These are phyloP conservation scores for Pocillopora verrucosa DNA, from an alignment of 64 coral and sea anemone species.

Conservation along the genomic window DNA sequence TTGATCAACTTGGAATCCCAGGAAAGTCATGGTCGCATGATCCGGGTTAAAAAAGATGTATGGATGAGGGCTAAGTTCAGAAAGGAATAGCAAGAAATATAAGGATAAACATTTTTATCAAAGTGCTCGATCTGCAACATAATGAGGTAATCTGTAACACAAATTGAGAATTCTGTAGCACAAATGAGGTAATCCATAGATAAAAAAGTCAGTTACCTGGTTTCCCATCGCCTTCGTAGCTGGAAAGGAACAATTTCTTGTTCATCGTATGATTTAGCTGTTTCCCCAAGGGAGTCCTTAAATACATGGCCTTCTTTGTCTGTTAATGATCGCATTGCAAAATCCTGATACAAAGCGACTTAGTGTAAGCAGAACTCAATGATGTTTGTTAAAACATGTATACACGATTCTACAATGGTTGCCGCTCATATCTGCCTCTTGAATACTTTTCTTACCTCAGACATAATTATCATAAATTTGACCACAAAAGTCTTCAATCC, in stretches of 20 bases:
- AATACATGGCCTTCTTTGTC: not conserved
- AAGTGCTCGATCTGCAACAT: too few relatives aligned
- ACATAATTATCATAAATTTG: constrained; percentile 60
- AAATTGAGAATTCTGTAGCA: too few relatives aligned
- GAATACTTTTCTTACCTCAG: constrained; percentile 19
- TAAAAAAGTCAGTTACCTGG: constrained; percentile 6
- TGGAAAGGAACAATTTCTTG: constrained; percentile 69
- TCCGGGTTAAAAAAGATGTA: constrained; percentile 86
- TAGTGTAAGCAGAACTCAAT: not conserved
- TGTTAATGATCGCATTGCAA: constrained; percentile 66
- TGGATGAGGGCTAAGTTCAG: constrained; percentile 34
- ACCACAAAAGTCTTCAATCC: constrained; percentile 59
- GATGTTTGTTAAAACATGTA: not conserved
- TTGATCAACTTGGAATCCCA: constrained; percentile 67
- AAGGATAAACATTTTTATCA: not conserved
- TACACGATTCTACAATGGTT: too few relatives aligned
- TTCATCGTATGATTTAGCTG: constrained; percentile 2
- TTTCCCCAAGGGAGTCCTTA: not conserved
- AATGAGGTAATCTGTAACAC: too few relatives aligned
- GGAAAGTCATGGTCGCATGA: constrained; percentile 53
- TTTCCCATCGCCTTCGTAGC: constrained; percentile 69
- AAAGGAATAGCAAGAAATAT: not conserved
- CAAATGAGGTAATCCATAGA: not conserved
- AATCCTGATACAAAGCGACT: constrained; percentile 53
- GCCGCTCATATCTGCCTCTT: not conserved